phyloP scores from a whole-genome alignment of 2,888 invertebrate species.

The Spialia ferax region DNA sequence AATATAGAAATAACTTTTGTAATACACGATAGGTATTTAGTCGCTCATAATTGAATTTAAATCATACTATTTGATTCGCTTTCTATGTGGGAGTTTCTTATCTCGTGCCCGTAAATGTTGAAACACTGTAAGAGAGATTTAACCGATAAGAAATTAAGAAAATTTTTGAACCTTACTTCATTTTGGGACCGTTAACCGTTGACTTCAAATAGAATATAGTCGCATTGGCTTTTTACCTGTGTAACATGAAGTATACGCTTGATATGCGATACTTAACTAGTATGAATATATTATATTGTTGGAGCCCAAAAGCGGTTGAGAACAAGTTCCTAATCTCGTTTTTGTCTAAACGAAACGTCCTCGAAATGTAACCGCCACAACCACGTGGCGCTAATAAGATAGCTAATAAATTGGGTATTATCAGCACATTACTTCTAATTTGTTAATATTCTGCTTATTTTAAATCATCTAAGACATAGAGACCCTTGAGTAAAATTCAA shows the following conservation, averaged over 20 bases:
- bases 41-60: background rate
- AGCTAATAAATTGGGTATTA: slow-evolving; percentile 62
- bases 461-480: too few species aligned
- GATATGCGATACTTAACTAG: too few species aligned
- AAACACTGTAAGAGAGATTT: slow-evolving; percentile 37
- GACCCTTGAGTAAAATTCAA: background rate
- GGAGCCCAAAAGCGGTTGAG: slow-evolving; percentile 49
- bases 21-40: background rate
- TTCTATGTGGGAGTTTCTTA: slow-evolving; percentile 9
- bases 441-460: slow-evolving; percentile 12
- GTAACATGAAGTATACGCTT: too few species aligned
- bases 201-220: too few species aligned
- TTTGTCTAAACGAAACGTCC: slow-evolving; percentile 67
- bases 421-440: slow-evolving; percentile 30
- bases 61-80: slow-evolving; percentile 11
- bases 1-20: background rate
- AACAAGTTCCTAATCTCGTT: slow-evolving; percentile 73
- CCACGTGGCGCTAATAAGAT: slow-evolving; percentile 67
- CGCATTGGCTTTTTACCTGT: too few species aligned
- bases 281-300: background rate
- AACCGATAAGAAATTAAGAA: slow-evolving; percentile 42
- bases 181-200: background rate
- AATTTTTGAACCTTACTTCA: background rate
- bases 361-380: slow-evolving; percentile 73
- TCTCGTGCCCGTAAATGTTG: slow-evolving; percentile 21